Evolutionary conservation across 1,140 invertebrate species (phyloP).

Genomic region (Neodiprion lecontei): DNA sequence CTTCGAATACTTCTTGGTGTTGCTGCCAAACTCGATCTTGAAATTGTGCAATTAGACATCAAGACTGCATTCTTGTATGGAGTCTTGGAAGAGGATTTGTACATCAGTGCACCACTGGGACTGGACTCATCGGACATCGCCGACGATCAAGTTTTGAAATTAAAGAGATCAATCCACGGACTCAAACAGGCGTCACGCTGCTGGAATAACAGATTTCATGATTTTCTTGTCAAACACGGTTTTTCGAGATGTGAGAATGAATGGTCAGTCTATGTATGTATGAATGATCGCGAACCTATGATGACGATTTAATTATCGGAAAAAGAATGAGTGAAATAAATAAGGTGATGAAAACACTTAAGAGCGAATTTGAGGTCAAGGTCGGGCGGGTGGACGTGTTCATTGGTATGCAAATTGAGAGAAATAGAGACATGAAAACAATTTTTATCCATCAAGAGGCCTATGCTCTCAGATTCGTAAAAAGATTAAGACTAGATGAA

Average conservation of each 20-base stretch:
- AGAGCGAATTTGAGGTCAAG: too few species aligned
- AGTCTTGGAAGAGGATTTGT: constrained; percentile 21
- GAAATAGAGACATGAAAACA: too few species aligned
- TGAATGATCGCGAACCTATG: too few species aligned
- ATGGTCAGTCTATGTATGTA: too few species aligned
- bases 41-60: constrained; percentile 23
- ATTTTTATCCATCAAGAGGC: too few species aligned
- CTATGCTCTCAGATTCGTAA: too few species aligned
- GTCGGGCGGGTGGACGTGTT: too few species aligned
- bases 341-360: not conserved
- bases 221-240: constrained; percentile 42
- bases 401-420: too few species aligned
- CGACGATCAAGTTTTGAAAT: constrained; percentile 28
- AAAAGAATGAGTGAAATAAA: too few species aligned
- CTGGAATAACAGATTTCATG: constrained; percentile 30
- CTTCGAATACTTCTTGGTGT: constrained; percentile 25
- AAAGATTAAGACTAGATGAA: too few species aligned
- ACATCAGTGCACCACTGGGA: constrained; percentile 38
- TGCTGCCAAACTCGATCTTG: constrained; percentile 8
- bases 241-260: constrained; percentile 36
- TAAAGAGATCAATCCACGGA: constrained; percentile 32
- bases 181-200: constrained; percentile 27
- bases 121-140: constrained; percentile 25
- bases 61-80: constrained; percentile 27
- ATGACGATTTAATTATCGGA: constrained; percentile 14